phyloP scores from a whole-genome alignment of 2,113 vertebrate species.

The Prunella himalayana region DNA sequence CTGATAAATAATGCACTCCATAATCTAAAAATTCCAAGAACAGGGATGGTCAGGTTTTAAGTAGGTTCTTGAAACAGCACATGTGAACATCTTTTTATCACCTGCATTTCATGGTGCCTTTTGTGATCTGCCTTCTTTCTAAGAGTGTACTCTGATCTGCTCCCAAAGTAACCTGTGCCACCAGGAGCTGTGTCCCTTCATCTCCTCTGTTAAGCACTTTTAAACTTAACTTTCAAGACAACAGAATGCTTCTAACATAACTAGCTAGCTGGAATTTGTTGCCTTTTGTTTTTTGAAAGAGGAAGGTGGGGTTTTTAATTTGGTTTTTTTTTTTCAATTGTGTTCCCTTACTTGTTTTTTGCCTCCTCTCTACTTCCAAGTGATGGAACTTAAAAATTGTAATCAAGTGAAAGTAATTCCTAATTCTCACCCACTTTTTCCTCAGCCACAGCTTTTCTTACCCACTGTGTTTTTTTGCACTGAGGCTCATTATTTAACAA shows the following conservation, averaged over 20 bases:
- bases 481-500: not conserved
- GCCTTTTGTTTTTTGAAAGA: not conserved
- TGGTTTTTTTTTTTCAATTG: not conserved
- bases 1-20: not conserved
- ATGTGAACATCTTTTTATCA: not conserved
- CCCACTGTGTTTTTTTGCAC: not conserved
- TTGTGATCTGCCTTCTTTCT: not conserved
- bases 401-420: not conserved
- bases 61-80: not conserved
- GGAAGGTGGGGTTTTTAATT: not conserved
- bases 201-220: not conserved
- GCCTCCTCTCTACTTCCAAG: not conserved
- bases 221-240: not conserved
- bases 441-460: not conserved
- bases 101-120: not conserved
- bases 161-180: not conserved
- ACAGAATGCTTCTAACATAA: not conserved
- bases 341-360: not conserved
- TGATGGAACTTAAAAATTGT: not conserved
- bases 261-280: not conserved
- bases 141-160: not conserved
- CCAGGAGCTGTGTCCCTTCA: not conserved
- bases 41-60: not conserved
- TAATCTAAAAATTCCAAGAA: not conserved
- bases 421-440: not conserved